These are phyloP conservation scores for Galeopsomyia nigrocyanea DNA, from an alignment of 2,888 invertebrate genomes.

Conservation along the genomic window DNA sequence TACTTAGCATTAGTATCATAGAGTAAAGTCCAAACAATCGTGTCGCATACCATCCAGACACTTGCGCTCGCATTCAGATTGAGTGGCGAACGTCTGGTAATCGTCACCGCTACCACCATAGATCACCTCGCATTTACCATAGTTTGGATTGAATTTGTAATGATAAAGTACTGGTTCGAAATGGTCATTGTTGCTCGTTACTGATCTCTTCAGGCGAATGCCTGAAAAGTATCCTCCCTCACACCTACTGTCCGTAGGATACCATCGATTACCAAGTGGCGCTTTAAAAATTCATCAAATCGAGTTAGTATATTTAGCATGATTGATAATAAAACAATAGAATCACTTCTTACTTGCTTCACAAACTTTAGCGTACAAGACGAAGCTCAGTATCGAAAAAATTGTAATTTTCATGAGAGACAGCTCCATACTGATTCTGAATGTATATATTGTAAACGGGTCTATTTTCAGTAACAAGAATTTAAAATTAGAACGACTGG, in stretches of 20 bases:
- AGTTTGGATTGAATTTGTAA: slow-evolving; percentile 23
- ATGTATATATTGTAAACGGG: no score
- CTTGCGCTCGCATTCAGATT: slow-evolving; percentile 14
- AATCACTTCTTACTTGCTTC: no score
- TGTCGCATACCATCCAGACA: slow-evolving; percentile 21
- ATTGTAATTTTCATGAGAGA: no score
- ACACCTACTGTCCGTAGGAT: slow-evolving; percentile 4
- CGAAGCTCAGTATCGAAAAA: no score
- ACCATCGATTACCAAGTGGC: slow-evolving; percentile 15
- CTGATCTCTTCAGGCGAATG: slow-evolving; percentile 8
- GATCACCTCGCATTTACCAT: slow-evolving; percentile 7
- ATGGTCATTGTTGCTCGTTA: neutral
- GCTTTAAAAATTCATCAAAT: neutral
- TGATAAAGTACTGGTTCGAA: neutral
- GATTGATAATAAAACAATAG: no score
- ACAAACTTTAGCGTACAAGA: no score
- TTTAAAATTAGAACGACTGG: no score
- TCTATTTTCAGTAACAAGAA: no score
- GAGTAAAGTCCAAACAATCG: neutral
- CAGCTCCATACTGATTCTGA: no score
- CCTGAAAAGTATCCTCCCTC: neutral
- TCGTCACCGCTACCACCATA: neutral
- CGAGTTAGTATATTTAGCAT: no score
- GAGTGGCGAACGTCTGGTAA: neutral
- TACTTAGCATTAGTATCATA: no score